Evolutionary conservation across 2,888 invertebrate genomes (phyloP).

Genomic region (Lepidochitona cinerea): DNA sequence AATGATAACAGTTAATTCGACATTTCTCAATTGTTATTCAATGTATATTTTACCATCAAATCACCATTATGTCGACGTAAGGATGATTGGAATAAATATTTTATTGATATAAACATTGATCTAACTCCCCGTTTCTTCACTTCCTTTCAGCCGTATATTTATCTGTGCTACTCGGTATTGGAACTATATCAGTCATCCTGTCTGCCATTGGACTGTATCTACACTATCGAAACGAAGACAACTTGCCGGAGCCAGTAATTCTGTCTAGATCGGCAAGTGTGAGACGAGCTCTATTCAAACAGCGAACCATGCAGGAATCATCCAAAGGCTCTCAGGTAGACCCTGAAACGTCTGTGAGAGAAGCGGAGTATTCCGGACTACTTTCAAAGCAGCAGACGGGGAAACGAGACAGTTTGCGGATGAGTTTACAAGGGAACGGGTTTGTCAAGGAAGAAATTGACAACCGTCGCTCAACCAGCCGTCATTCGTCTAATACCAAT

Average conservation of each 20-base stretch:
- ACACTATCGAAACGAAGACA: background rate
- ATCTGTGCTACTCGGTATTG: background rate
- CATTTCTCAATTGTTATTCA: too few species aligned
- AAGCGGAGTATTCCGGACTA: background rate
- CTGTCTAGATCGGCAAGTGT: background rate
- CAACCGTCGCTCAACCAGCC: background rate
- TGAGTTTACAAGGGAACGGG: background rate
- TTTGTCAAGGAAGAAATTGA: background rate
- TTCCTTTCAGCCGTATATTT: background rate
- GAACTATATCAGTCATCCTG: background rate
- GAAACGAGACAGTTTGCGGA: background rate
- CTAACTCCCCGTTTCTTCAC: too few species aligned
- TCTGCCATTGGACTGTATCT: background rate
- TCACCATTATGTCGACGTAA: too few species aligned
- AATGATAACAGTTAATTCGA: too few species aligned
- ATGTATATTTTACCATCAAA: too few species aligned
- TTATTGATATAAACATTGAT: too few species aligned
- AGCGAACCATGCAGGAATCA: background rate
- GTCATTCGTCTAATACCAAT: background rate
- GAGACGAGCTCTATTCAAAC: background rate
- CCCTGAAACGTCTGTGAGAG: background rate
- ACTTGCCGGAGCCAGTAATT: background rate
- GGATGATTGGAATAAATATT: too few species aligned
- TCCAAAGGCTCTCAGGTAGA: background rate
- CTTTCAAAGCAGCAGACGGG: background rate